Evolutionary conservation across 1,140 invertebrate species (phyloP).

Genomic region (Platyscapa corneri): DNA sequence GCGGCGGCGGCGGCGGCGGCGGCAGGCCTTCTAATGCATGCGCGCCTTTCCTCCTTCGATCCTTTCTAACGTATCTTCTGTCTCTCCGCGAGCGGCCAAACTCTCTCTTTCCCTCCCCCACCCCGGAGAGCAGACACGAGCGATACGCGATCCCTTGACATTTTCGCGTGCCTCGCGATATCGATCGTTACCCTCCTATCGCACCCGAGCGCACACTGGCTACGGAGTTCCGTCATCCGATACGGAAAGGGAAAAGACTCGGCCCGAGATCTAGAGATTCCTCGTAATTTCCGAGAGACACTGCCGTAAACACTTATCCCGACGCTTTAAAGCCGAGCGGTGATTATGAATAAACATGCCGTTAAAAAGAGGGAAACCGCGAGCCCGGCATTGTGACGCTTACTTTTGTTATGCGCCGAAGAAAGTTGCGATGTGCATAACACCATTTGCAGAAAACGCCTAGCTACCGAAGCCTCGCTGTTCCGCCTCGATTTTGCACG

Average conservation of each 20-base stretch:
- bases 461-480: background rate
- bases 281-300: constrained; percentile 30
- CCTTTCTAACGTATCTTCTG: constrained; percentile 46
- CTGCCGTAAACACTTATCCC: constrained; percentile 4
- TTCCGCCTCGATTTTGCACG: too few species aligned
- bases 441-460: background rate
- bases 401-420: constrained; percentile 2
- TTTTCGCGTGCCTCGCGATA: constrained; percentile 46
- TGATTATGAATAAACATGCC: constrained; percentile 31
- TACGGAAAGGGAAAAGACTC: constrained; percentile 42
- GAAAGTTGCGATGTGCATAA: background rate
- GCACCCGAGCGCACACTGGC: background rate
- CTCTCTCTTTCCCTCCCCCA: background rate
- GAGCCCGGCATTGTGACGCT: background rate
- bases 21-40: constrained; percentile 37
- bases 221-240: constrained; percentile 43
- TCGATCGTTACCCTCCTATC: constrained; percentile 46
- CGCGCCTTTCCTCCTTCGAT: constrained; percentile 38
- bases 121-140: background rate
- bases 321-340: background rate
- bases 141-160: constrained; percentile 47
- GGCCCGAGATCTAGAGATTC: constrained; percentile 25
- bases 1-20: too few species aligned
- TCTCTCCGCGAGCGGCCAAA: background rate
- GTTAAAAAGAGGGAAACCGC: background rate